Base-by-base conservation (phyloP, 1,140 invertebrate species). In the Temnothorax nylanderi region DNA sequence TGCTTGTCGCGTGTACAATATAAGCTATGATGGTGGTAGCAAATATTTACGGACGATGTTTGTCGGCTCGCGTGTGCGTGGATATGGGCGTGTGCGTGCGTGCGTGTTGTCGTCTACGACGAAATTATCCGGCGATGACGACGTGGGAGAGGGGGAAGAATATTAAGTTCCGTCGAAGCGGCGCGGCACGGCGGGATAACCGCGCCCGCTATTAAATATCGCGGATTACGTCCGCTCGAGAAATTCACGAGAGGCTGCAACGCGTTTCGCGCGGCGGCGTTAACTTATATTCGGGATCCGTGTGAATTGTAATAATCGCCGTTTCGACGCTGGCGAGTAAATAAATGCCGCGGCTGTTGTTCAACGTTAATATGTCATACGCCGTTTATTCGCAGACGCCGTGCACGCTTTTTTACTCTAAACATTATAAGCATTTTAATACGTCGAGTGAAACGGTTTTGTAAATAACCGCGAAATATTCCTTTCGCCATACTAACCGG, bases 31-130 rank as follows among this genome's bases (percentile, higher is more conserved):
- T 37, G 71, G 71, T 64, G 71, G 72, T 56, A 69, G 65, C 85
- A 82, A 84, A 85, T 87, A 87, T 87, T 87, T 87, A 65, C 80
- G 69, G 26, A 87, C 80, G 16, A 62, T 84, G 67, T 86, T 62
- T 71, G 76, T 49, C 18, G 64, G 65, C 16, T 67, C 37, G 65
- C 71, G 60, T 49, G 78, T 67, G 41, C 26, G 44, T 56, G 62
- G 5, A 32, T n/a, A 13, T 8, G 16, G 4, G 26, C 8, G 54
- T n/a, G 47, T 64, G 16, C 71, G 37, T 21, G 34, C 37, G 18
- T 69, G 16, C 47, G 37, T 44, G 58, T 6, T 60, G 69, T 62
- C 37, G 56, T 34, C 26, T 74, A 64, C 41, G 60, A 87, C 37
- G 21, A 87, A 87, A 87, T 87, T 87, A 87, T 75, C 41, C 32